Base-by-base conservation (phyloP, 2,113 vertebrate genomes). In the Nestor notabilis region DNA sequence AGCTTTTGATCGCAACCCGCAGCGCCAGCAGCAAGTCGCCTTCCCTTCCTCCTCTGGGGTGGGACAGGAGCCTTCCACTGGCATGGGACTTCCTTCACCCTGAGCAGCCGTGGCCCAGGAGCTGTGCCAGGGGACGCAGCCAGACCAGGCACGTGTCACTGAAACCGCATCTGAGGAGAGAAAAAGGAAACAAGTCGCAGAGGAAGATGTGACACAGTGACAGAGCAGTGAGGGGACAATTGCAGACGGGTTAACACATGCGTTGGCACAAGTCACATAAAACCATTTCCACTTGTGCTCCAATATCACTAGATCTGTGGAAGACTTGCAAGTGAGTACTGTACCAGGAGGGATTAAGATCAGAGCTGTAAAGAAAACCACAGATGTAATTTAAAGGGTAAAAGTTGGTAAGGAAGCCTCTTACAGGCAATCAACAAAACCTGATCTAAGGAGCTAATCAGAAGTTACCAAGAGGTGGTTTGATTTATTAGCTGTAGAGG, bases 1-100 rank as follows among this genome's bases (percentile, higher is more conserved):
- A 39, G 14, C 31, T 72, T 53, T 4, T 17, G 43, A n/a, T 60
- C 13, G 3, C 25, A 3, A 31, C 14, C 31, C 0, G 0, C 3
- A 25, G 52, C 1, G 2, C 6, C 56, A 41, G 8, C 78, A 47
- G 75, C 47, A 15, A 49, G 31, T 33, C 37, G 1, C 13, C 50
- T 7, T 17, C 33, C 71, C 71, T 70, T 44, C 53, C 69, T 2
- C 53, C 15, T 18, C 64, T 3, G 11, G 1, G 0, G 52, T 6
- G 2, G 49, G 14, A 23, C 47, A 46, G 66, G 56, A 71, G 35
- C 70, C 12, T 3, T 4, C n/a, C 35, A 11, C 56, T 10, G n/a
- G 81, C 2, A 1, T 6, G 64, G 41, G 60, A 71, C 76, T 71
- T 71, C 70, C 63, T 24, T 18, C 25, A 5, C 17, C 47, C 53